Percentiles rank a stretch among this genome's conserved stretches.
These are phyloP conservation scores for Arion vulgaris DNA, from an alignment of 1,140 invertebrate genomes.

Conservation along the genomic window DNA sequence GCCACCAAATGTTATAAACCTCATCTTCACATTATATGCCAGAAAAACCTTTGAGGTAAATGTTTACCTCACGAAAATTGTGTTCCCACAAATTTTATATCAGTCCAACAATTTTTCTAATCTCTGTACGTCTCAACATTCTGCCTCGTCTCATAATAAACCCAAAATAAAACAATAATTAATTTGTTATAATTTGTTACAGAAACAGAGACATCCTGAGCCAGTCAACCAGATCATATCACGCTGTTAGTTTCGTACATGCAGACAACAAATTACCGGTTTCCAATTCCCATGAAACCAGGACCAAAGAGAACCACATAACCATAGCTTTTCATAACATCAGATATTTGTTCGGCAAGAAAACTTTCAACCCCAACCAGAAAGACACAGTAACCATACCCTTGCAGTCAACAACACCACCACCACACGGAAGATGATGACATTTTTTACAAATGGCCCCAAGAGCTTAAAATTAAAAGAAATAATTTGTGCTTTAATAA, in stretches of 20 bases:
- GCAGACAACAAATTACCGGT: neutral
- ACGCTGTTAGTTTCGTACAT: neutral
- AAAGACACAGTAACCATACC: slow-evolving; percentile 1
- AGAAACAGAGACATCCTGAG: neutral
- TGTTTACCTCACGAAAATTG: too few species aligned
- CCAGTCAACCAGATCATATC: neutral
- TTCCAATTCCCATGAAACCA: neutral
- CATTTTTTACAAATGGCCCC: neutral
- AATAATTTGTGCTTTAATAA: neutral
- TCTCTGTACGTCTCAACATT: too few species aligned
- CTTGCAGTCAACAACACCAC: neutral
- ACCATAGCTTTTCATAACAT: neutral
- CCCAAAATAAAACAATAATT: too few species aligned
- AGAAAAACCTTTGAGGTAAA: too few species aligned
- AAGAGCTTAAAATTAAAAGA: neutral
- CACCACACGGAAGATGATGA: neutral
- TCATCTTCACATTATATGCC: too few species aligned
- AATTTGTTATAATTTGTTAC: too few species aligned
- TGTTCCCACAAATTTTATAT: too few species aligned
- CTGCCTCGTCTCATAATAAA: too few species aligned
- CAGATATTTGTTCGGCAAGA: neutral
- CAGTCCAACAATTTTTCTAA: too few species aligned
- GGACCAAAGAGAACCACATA: neutral
- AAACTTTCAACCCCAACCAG: neutral
- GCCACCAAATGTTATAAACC: too few species aligned